A percentile compares a stretch with the other conserved stretches of the same genome.
Evolutionary conservation across 2,888 invertebrate species (phyloP).

Genomic region (Anorthoa munda): DNA sequence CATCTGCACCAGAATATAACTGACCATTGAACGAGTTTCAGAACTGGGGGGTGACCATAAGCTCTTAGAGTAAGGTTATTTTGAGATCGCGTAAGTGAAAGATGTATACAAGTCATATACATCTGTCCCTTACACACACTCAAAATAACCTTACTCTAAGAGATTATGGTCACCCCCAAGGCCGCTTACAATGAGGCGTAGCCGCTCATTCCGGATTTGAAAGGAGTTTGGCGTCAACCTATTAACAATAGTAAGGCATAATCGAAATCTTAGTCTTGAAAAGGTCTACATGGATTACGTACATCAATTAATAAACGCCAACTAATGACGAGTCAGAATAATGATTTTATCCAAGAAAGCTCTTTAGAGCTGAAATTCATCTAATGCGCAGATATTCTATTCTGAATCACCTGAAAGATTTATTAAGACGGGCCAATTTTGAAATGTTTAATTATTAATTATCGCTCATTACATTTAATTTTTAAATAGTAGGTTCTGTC

Average conservation of each 20-base stretch:
- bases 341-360: constrained; percentile 17
- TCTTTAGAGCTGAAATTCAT: constrained; percentile 37
- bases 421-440: constrained; percentile 43
- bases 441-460: constrained; percentile 28
- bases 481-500: neutral
- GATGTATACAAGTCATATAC: no score
- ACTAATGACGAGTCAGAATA: constrained; percentile 39
- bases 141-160: no score
- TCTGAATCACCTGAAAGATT: constrained; percentile 30
- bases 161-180: no score
- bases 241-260: constrained; percentile 22
- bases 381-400: constrained; percentile 16
- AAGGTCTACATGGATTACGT: constrained; percentile 57
- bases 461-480: neutral
- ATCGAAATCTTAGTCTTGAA: constrained; percentile 44
- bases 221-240: constrained; percentile 15
- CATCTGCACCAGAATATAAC: constrained; percentile 55
- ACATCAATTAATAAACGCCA: constrained; percentile 39
- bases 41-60: no score
- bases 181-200: constrained; percentile 35
- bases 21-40: constrained; percentile 48
- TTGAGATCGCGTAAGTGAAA: no score
- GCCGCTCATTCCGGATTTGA: constrained; percentile 8
- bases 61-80: no score
- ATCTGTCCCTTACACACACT: no score